These are phyloP conservation scores for Oncorhynchus nerka DNA, from an alignment of 2,113 vertebrate genomes.

Conservation along the genomic window DNA sequence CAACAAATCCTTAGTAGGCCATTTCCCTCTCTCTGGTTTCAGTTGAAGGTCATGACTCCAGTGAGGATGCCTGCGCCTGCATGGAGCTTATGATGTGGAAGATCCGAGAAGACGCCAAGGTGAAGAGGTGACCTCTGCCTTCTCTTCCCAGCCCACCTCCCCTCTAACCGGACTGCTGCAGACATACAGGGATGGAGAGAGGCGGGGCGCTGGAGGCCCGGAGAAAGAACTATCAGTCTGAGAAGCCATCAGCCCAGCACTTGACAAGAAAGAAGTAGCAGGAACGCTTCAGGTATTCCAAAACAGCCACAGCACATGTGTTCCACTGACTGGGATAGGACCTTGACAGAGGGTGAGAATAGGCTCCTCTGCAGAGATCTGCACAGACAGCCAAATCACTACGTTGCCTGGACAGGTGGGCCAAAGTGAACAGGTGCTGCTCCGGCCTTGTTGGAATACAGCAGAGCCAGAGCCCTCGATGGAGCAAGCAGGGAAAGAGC, in stretches of 20 bases:
- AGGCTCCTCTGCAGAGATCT: slow-evolving; percentile 17
- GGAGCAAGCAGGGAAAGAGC: slow-evolving; percentile 45
- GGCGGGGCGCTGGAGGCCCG: not conserved
- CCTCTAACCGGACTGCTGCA: not conserved
- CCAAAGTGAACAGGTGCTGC: not conserved
- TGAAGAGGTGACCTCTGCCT: slow-evolving; percentile 86
- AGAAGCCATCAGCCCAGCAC: not conserved
- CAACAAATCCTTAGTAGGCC: not conserved
- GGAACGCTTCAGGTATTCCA: no score
- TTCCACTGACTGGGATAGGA: not conserved
- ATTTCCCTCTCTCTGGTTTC: slow-evolving; percentile 15
- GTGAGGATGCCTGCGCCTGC: slow-evolving; percentile 92
- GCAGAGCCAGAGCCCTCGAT: slow-evolving; percentile 1
- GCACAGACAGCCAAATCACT: not conserved
- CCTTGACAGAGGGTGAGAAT: not conserved
- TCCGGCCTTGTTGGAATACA: not conserved
- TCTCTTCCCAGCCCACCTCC: no score
- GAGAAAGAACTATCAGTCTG: not conserved
- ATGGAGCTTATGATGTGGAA: slow-evolving; percentile 98
- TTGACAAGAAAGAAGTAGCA: no score
- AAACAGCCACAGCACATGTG: not conserved
- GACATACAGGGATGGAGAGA: not conserved
- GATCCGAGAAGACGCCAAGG: slow-evolving; percentile 92
- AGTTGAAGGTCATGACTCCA: slow-evolving; percentile 96
- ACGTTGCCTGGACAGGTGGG: no score